Evolutionary conservation across 2,797 vertebrate genomes (phyloP).

Genomic region (Semaprochilodus insignis): DNA sequence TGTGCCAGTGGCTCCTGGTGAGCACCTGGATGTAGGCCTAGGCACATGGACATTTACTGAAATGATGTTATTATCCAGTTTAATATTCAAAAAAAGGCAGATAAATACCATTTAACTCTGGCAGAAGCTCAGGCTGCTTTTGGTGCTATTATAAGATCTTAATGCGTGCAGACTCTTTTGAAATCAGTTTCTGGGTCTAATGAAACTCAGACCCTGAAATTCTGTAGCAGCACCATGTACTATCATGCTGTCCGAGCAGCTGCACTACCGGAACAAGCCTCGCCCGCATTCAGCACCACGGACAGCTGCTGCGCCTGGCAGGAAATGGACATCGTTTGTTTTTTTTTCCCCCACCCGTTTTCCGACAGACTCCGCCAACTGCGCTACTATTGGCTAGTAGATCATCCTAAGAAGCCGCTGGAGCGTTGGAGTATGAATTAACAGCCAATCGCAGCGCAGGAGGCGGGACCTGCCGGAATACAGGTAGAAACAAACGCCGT

Average conservation of each 20-base stretch:
- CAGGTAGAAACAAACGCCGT: not conserved
- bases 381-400: not conserved
- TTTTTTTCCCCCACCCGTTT: not conserved
- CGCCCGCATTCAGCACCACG: constrained; percentile 74
- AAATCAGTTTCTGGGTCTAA: not conserved
- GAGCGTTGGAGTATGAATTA: not conserved
- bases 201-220: not conserved
- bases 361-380: not conserved
- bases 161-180: not conserved
- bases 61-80: not conserved
- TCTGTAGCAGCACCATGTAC: not conserved
- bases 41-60: not conserved
- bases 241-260: not conserved
- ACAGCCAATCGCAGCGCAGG: not conserved
- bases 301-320: constrained; percentile 75
- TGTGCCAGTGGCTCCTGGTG: not conserved
- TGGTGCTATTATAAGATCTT: not conserved
- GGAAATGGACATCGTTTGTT: constrained; percentile 75
- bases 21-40: not conserved
- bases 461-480: not conserved
- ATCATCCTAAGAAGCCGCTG: not conserved
- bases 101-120: not conserved
- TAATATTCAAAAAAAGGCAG: not conserved
- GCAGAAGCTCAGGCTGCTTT: not conserved
- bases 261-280: constrained; percentile 41